Evolutionary conservation across 2,113 vertebrate genomes (phyloP), one percentile per base, ranked within the genome.

Genomic region (Carassius auratus): DNA sequence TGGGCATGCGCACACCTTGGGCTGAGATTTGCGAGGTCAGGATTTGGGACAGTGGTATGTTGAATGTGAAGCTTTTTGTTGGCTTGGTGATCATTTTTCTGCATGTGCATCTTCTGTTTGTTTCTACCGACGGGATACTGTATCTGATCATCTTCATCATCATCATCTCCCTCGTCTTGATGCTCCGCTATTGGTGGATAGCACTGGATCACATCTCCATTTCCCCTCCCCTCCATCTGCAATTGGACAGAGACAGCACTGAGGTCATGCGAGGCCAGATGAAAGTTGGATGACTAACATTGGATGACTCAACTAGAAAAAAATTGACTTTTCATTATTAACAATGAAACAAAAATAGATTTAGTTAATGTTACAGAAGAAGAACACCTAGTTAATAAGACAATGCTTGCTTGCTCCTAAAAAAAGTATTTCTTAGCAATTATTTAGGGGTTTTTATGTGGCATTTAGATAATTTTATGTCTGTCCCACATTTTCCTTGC

Each of bases 21-120:
- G 81, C 94, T 94, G 84, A 95, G 92, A 91, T 92, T 91, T 8
- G 90, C 91, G 8, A 93, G 92, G 86, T 95, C 93, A 55, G 92
- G 89, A 36, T 88, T 91, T 79, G 88, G 86, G 61, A 93, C 71
- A 79, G 83, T 87, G 21, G 89, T 88, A 85, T 92, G 92, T 75
- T 91, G 92, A 86, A 87, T 87, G 77, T 88, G 89, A 75, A 84
- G 90, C 81, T 74, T 89, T 76, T 82, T 86, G 30, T 0, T 84
- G 66, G 89, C 48, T 42, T 57, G 77, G 3, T 59, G 68, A 52
- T 57, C 77, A 21, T 82, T 79, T 30, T 78, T 62, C 50, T 62
- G 76, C 45, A 36, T 13, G 1, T 81, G 30, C 9, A 75, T 38
- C 45, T 81, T 81, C 50, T 77, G 62, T 81, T 33, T 83, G 83